Conservation (phyloP, 1,140 invertebrate species). For the Euura lappo region DNA sequence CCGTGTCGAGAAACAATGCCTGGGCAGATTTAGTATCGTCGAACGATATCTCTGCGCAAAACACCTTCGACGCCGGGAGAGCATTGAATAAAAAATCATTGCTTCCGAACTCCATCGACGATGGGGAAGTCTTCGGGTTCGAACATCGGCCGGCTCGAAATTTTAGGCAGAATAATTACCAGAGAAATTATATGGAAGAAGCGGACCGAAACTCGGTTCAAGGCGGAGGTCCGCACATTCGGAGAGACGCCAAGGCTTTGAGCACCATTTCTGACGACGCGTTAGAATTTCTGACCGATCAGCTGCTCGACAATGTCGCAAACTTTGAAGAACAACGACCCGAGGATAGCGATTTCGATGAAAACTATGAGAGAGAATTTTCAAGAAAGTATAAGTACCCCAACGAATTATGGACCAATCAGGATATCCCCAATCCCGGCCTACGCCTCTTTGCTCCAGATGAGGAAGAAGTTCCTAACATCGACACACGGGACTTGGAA, state of each 20-base stretch:
- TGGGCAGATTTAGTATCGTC: not conserved
- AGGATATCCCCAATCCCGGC: not conserved
- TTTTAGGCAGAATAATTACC: not conserved
- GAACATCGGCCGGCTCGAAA: not conserved
- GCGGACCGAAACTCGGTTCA: not conserved
- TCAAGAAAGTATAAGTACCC: constrained; percentile 41
- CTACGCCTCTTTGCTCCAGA: not conserved
- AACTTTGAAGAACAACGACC: not conserved
- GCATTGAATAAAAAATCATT: not conserved
- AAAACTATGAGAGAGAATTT: constrained; percentile 51
- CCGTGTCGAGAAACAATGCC: not conserved
- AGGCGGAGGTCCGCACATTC: not conserved
- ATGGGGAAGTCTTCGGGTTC: not conserved
- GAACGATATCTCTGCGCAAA: not conserved
- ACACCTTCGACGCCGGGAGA: not conserved
- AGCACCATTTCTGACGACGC: not conserved
- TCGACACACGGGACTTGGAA: constrained; percentile 43
- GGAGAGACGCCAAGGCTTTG: not conserved
- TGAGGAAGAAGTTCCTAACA: constrained; percentile 56
- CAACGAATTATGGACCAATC: constrained; percentile 15
- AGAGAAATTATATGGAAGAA: not conserved
- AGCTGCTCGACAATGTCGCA: not conserved
- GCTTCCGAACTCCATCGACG: not conserved
- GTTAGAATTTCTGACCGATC: constrained; percentile 4
- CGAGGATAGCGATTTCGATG: constrained; percentile 55